Evolutionary conservation across 2,113 vertebrate genomes (phyloP).

Genomic region (Pungitius pungitius): DNA sequence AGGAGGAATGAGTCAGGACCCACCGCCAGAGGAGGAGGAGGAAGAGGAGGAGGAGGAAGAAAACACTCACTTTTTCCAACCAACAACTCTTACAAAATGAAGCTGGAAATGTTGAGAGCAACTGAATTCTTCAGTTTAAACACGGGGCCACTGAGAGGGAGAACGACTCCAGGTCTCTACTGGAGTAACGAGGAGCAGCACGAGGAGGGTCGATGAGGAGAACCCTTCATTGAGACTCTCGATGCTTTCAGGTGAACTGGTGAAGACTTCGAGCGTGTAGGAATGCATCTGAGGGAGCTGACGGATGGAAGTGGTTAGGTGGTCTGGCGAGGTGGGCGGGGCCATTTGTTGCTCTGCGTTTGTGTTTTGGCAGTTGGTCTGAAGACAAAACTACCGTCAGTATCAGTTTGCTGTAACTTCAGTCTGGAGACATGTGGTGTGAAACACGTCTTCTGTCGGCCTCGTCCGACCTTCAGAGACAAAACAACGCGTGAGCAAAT

Average conservation of each 20-base stretch:
- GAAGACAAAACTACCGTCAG: slow-evolving; percentile 1
- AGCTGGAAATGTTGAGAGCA: slow-evolving; percentile 35
- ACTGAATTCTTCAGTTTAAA: slow-evolving; percentile 4
- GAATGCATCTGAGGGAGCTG: neutral
- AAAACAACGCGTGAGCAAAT: no score
- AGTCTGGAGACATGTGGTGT: no score
- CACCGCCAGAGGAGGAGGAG: slow-evolving; percentile 14
- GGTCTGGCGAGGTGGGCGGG: neutral
- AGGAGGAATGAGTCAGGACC: slow-evolving; percentile 22
- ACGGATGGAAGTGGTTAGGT: slow-evolving; percentile 17
- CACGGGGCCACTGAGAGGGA: slow-evolving; percentile 6
- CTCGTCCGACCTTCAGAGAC: no score
- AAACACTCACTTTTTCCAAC: slow-evolving; percentile 70
- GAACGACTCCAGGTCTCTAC: neutral
- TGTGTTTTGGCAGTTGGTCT: neutral
- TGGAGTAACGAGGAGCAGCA: neutral
- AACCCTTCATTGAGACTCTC: neutral
- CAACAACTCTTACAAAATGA: slow-evolving; percentile 32
- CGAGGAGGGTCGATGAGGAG: slow-evolving; percentile 2
- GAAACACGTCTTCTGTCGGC: no score
- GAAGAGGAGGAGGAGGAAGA: slow-evolving; percentile 17
- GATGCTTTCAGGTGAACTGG: neutral
- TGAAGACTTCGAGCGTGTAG: neutral
- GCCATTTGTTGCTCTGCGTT: neutral
- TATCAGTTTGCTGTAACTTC: neutral